Percentiles rank a stretch among this genome's conserved stretches.
Conservation (phyloP, 2,797 vertebrate species). For the Falco naumanni region DNA sequence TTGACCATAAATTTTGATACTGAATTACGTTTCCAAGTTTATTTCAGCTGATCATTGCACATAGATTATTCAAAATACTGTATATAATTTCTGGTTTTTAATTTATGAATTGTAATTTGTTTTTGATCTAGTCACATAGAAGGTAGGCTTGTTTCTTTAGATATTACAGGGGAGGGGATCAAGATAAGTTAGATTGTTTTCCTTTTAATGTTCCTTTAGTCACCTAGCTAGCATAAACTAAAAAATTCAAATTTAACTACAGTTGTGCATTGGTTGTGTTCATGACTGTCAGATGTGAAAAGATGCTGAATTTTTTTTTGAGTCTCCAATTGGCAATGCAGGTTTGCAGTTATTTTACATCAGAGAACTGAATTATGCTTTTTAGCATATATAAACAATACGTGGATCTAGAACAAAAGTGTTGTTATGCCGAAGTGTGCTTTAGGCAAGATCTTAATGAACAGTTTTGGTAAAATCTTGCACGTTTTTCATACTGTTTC, state of each 20-base stretch:
- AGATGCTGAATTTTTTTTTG: neutral
- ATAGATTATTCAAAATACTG: neutral
- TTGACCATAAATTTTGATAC: conserved; percentile 22
- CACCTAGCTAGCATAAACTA: conserved; percentile 12
- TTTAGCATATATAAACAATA: neutral
- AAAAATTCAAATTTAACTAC: conserved; percentile 26
- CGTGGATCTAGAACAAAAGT: neutral
- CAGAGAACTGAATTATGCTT: neutral
- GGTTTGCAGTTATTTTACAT: neutral
- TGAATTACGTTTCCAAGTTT: conserved; percentile 22
- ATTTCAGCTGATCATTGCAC: neutral
- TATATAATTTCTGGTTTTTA: conserved; percentile 29
- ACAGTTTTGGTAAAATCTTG: neutral
- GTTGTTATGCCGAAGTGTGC: neutral
- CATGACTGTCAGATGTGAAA: neutral
- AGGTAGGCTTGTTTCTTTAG: conserved; percentile 15
- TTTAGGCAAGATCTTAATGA: neutral
- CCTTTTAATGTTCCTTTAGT: conserved; percentile 30
- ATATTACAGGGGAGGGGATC: neutral
- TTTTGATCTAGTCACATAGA: conserved; percentile 6
- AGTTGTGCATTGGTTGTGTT: neutral
- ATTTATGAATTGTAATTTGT: conserved; percentile 22
- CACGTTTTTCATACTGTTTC: neutral
- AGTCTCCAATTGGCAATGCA: neutral
- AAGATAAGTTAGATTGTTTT: conserved; percentile 10